Evolutionary conservation across 2,113 vertebrate genomes (phyloP).

Genomic region (Cardinalis cardinalis): DNA sequence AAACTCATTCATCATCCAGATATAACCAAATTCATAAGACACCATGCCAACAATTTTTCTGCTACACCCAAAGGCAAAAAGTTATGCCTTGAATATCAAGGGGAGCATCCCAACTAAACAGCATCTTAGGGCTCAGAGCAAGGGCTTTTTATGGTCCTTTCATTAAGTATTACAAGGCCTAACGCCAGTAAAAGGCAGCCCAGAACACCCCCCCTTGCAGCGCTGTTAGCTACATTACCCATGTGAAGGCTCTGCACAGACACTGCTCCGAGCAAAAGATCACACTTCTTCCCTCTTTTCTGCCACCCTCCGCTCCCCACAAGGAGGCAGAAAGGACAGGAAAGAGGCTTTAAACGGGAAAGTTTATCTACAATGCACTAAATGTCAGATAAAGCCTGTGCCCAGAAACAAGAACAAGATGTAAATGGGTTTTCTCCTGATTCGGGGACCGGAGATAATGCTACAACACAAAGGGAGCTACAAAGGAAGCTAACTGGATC

Average conservation of each 20-base stretch:
- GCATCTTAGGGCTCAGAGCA: neutral
- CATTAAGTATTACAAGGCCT: neutral
- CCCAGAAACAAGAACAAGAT: neutral
- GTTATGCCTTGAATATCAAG: neutral
- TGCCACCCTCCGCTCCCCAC: fast-evolving
- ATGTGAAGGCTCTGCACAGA: neutral
- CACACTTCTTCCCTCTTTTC: neutral
- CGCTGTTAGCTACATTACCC: neutral
- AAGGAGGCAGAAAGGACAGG: neutral
- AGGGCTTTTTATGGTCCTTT: neutral
- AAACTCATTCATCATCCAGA: neutral
- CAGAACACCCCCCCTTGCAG: neutral
- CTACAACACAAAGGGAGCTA: neutral
- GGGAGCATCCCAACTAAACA: neutral
- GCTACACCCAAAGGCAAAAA: neutral
- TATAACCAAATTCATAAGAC: neutral
- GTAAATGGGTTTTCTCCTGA: neutral
- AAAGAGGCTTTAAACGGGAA: neutral
- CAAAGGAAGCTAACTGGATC: neutral
- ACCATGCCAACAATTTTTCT: neutral
- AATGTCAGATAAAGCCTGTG: neutral
- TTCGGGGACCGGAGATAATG: neutral
- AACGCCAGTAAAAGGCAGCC: neutral
- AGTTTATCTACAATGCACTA: neutral
- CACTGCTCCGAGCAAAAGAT: neutral